Conservation (phyloP, 2,797 vertebrate genomes). For the Ispidina lecontei region DNA sequence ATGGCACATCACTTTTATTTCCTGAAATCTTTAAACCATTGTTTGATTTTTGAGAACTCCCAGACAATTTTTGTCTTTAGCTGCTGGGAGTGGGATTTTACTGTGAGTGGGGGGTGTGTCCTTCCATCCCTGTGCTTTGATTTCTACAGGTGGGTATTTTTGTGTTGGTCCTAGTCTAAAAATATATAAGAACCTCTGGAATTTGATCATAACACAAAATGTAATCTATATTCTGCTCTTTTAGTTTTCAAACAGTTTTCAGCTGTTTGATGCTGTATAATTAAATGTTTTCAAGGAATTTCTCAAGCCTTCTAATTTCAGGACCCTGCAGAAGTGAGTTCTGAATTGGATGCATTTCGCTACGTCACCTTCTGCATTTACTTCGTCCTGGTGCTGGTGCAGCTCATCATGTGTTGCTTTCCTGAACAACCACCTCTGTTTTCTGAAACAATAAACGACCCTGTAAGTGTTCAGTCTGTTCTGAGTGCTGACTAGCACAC, state of each 20-base stretch:
- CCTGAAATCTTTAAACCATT: not conserved
- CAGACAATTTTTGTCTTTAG: not conserved
- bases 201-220: not conserved
- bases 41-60: not conserved
- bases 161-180: not conserved
- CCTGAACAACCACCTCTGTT: slow-evolving; percentile 90
- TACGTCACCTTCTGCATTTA: slow-evolving; percentile 89
- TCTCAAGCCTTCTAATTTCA: not conserved
- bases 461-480: slow-evolving; percentile 78
- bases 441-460: slow-evolving; percentile 86
- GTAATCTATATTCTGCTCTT: not conserved
- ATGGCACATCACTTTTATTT: not conserved
- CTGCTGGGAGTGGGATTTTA: not conserved
- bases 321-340: too few relatives aligned
- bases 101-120: not conserved
- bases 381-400: slow-evolving; percentile 84
- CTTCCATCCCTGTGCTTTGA: not conserved
- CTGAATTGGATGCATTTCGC: slow-evolving; percentile 80
- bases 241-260: too few relatives aligned
- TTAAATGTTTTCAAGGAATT: not conserved
- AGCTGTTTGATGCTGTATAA: not conserved
- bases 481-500: not conserved
- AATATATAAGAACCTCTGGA: not conserved
- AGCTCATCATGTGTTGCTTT: slow-evolving; percentile 87
- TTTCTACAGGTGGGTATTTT: not conserved